phyloP scores from a whole-genome alignment of 2,797 vertebrate genomes.

The Chelon labrosus region DNA sequence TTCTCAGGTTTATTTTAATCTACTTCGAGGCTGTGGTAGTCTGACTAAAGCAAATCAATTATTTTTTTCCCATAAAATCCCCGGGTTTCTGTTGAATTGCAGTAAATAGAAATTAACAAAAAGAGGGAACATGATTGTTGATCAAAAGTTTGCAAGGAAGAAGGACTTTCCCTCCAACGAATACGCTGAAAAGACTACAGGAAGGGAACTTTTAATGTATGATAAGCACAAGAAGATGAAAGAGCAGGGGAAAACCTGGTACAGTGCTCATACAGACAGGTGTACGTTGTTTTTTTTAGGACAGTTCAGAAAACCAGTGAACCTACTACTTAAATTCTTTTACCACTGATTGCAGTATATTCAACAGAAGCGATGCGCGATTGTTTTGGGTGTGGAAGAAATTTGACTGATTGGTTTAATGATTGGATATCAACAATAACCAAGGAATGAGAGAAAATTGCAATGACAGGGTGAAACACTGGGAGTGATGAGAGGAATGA shows the following conservation, averaged over 20 bases:
- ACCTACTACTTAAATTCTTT: background rate
- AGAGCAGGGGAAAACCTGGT: background rate
- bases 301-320: background rate
- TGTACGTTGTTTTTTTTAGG: background rate
- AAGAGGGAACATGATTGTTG: background rate
- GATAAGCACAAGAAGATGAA: background rate
- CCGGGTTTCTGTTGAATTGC: background rate
- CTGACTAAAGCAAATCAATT: background rate
- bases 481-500: background rate
- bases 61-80: too few relatives aligned
- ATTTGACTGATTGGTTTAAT: background rate
- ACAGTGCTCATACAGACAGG: too few relatives aligned
- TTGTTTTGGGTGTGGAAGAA: background rate
- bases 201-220: background rate
- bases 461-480: too few relatives aligned
- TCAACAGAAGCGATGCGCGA: background rate
- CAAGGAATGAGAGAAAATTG: background rate
- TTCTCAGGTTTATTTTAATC: background rate
- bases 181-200: background rate
- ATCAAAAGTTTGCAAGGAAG: background rate
- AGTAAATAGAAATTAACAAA: background rate
- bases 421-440: background rate
- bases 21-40: background rate
- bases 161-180: background rate
- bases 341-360: slow-evolving; percentile 1